Base-by-base conservation (phyloP, 2,113 vertebrate genomes). In the Marmota monax region DNA sequence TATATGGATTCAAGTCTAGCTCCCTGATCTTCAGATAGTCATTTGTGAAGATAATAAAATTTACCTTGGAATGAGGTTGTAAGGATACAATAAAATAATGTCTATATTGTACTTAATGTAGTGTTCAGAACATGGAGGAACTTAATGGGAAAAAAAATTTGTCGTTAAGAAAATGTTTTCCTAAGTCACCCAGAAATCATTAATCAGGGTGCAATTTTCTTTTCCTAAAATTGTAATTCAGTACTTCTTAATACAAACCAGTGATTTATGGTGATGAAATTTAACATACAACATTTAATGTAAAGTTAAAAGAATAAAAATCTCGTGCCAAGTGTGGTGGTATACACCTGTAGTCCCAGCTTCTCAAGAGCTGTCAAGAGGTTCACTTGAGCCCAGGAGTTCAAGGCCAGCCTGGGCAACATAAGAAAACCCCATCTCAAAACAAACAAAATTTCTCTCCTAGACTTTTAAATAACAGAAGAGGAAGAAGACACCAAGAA, bases 81-180 rank as follows among this genome's bases (percentile, higher is more conserved):
- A 27, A 92, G 48, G 25, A 69, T 32, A 42, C 7, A 51, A 70
- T 56, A 73, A 77, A 73, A 73, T 70, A 32, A 63, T 27, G 9
- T 56, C 79, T 61, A 45, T 4, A 32, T 74, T 58, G 51, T 45
- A 8, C n/a, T 73, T 74, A 61, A 1, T 14, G 16, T 13, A 3
- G 23, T 83, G 9, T 63, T 86, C 42, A 8, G 63, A 34, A 84
- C 29, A 8, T 9, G 69, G 45, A 23, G 74, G 29, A 88, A 65
- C 42, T 63, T 78, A 53, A 32, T 25, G 58, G 7, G 22, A 48
- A 61, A 14, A 7, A 88, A 70, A 22, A 7, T 79, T 77, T 63
- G 69, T 70, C 94, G 42, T 58, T 80, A 92, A 93, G 34, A 95
- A 96, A 85, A 77, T n/a, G n/a, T 37, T 92, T 70, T 89, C 45